Evolutionary conservation across 1,140 invertebrate genomes (phyloP), one percentile per base, ranked within the genome.

Genomic region (Capitella teleta): DNA sequence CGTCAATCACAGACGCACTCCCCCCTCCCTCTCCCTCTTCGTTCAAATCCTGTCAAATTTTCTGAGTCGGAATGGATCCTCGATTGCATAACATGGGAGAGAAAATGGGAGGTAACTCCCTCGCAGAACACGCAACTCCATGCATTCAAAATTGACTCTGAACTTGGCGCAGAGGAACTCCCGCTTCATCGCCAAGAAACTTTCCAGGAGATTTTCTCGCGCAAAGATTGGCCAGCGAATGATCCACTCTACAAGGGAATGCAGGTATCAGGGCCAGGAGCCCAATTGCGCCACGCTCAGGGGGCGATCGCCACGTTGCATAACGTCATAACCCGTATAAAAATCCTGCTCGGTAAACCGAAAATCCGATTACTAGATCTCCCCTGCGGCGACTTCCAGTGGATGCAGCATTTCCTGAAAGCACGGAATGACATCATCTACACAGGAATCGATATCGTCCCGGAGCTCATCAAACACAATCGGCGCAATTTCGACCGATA

Each of bases 351-450:
- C 12, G 28, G 24, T 18, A 51, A 51, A 23, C 5, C 23, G 21
- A 24, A 32, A 18, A 49, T 52, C 18, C 37, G 18, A 18, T 18
- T 52, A 26, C 24, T 52, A 14, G 51, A 52, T 28, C 16, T 48
- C n/a, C 45, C 51, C 6, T 52, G 51, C 21, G 51, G 51, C 4
- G 51, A 52, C 34, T 38, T 52, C n/a, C 28, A 51, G 28, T 52
- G 51, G 51, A 52, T 52, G 51, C 34, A 28, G 14, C 36, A 43
- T 14, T 52, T 52, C 28, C 26, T 52, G 8, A 21, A 25, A n/a
- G 26, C 51, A n/a, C 28, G 51, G 38, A 37, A 52, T 38, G 51
- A 52, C 24, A 21, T 52, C 19, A 16, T 14, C 19, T 52, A 52
- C 25, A 49, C 43, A 21, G 51, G 51, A 10, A 32, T 38, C 12